Evolutionary conservation across 2,797 vertebrate species (phyloP), one percentile per base, ranked within the genome.

Genomic region (Ibycter americanus): DNA sequence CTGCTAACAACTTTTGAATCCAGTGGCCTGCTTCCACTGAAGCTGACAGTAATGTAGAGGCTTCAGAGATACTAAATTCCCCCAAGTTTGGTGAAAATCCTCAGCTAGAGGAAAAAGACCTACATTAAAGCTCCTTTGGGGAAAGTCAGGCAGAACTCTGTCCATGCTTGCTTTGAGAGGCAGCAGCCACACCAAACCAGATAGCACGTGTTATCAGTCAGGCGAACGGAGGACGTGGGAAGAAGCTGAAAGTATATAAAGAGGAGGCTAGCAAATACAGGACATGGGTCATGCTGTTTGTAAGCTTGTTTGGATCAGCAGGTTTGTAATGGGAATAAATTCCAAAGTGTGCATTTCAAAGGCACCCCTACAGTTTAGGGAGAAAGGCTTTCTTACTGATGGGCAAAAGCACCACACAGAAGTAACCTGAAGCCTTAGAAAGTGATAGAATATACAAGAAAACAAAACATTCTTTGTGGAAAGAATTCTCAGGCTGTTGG

Each of bases 271-370:
- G 62, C 12, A 18, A 76, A 27, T 9, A 12, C 1, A 70, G 72
- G 89, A 63, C 71, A 32, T 0, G 31, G 61, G 52, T 61, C 68
- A 88, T 67, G 85, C 61, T 78, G 32, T 46, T 80, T 42, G 42
- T 54, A n/a, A 86, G 73, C 88, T 84, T 61, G 34, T 96, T 93
- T 78, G 73, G 65, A 54, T 80, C 80, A 78, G 85, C 79, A 47
- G 78, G 27, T 74, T 81, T 88, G 87, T 56, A 78, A 80, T 9
- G 26, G 82, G 87, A 88, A 81, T 78, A 46, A 78, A 81, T 78
- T 74, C 82, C 68, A 3, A 0, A 6, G 56, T 51, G 52, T 42
- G 61, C 65, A 46, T 93, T 88, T 90, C 76, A 83, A 91, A 91
- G 83, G 63, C 78, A 61, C 26, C 56, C 29, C 52, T 47, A 23